phyloP scores from a whole-genome alignment of 1,140 invertebrate genomes.

The Tetragonula clypearis region DNA sequence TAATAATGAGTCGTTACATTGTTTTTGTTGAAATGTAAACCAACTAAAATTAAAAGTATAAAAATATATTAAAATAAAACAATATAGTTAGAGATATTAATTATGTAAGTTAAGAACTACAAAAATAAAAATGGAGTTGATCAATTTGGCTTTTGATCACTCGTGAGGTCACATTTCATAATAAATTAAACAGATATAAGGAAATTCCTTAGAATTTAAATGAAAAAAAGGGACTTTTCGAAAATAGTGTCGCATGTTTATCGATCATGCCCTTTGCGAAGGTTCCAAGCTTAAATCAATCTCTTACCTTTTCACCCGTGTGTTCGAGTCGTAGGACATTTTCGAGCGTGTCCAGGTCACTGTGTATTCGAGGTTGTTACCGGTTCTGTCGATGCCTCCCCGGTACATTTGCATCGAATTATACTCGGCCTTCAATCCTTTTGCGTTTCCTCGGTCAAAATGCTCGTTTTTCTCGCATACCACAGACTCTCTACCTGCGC shows the following conservation, averaged over 20 bases:
- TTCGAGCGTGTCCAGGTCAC: background rate
- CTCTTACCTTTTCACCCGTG: conserved; percentile 24
- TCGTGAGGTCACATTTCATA: too few relatives aligned
- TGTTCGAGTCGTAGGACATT: conserved; percentile 10
- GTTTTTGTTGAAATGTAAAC: too few relatives aligned
- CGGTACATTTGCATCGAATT: conserved; percentile 25
- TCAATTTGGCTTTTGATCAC: too few relatives aligned
- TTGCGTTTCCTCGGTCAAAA: conserved; percentile 6
- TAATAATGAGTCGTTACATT: too few relatives aligned
- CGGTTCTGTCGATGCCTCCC: background rate
- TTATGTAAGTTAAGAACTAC: too few relatives aligned
- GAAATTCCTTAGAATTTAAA: too few relatives aligned
- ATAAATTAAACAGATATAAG: too few relatives aligned
- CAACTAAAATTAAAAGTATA: too few relatives aligned
- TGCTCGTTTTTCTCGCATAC: conserved; percentile 37
- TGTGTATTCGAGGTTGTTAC: background rate
- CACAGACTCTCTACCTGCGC: conserved; percentile 21
- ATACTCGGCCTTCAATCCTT: conserved; percentile 28
- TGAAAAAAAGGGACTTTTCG: background rate
- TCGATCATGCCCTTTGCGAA: conserved; percentile 10
- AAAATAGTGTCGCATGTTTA: conserved; percentile 7
- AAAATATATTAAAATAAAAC: too few relatives aligned
- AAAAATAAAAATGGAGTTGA: too few relatives aligned
- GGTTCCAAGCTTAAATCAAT: background rate
- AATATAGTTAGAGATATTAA: too few relatives aligned